Conservation (phyloP, 2,888 invertebrate genomes). For the Liodrosophila aerea region DNA sequence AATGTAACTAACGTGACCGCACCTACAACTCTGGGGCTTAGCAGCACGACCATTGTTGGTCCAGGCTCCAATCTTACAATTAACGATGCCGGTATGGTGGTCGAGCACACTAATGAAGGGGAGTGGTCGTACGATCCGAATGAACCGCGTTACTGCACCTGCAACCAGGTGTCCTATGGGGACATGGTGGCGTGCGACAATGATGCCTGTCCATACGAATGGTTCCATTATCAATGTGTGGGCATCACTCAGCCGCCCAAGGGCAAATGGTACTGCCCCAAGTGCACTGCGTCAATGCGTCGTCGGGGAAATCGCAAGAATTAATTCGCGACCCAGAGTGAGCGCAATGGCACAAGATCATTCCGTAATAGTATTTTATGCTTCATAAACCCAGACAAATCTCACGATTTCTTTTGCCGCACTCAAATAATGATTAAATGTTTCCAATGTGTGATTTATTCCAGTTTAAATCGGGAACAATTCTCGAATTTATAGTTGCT, state of each 20-base stretch:
- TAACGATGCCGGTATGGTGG: constrained; percentile 78
- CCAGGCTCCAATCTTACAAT: constrained; percentile 66
- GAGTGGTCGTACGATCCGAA: constrained; percentile 98
- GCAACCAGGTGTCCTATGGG: constrained; percentile 98
- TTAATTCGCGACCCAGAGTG: constrained; percentile 75
- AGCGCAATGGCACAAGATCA: too few species aligned
- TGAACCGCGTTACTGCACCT: constrained; percentile 97
- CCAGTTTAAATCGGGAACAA: too few species aligned
- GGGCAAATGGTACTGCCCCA: constrained; percentile 99
- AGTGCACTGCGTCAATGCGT: constrained; percentile 94
- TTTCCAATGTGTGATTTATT: constrained; percentile 1
- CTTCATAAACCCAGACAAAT: not conserved
- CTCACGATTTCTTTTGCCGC: not conserved
- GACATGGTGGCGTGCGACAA: constrained; percentile 99
- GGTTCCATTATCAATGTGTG: constrained; percentile 99
- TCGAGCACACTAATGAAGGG: constrained; percentile 84
- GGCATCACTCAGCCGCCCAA: constrained; percentile 97
- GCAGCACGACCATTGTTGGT: constrained; percentile 69
- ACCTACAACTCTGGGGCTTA: constrained; percentile 56
- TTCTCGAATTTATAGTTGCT: too few species aligned
- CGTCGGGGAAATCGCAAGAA: constrained; percentile 92
- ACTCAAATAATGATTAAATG: not conserved
- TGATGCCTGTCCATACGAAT: constrained; percentile 97
- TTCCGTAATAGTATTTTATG: not conserved
- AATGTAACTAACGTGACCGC: constrained; percentile 39